Evolutionary conservation across 2,113 vertebrate genomes (phyloP).

Genomic region (Chlorodrepanis virens): DNA sequence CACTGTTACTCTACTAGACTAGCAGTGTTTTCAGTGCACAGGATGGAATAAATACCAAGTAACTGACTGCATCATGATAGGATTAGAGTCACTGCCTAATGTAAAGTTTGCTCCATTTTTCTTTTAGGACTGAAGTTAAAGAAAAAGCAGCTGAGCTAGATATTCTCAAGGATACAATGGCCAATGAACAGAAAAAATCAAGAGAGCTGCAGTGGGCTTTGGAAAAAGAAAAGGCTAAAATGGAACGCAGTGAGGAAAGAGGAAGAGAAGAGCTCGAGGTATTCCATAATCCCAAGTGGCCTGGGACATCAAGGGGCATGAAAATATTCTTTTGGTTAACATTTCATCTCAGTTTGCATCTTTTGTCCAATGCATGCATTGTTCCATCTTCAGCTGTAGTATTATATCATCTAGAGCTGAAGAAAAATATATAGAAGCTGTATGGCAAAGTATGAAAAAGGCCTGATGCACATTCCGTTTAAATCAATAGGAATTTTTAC

Average conservation of each 20-base stretch:
- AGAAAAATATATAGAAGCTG: background rate
- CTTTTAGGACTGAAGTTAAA: conserved; percentile 82
- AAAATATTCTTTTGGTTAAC: background rate
- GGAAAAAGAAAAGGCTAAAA: conserved; percentile 86
- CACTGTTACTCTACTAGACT: background rate
- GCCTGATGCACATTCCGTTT: background rate
- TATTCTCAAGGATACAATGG: conserved; percentile 81
- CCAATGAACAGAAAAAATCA: conserved; percentile 81
- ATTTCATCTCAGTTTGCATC: background rate
- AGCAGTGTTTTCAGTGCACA: background rate
- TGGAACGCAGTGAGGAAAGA: conserved; percentile 76
- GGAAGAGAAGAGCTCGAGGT: conserved; percentile 91
- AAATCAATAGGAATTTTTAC: background rate
- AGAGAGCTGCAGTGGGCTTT: conserved; percentile 89
- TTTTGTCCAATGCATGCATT: background rate
- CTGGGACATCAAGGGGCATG: background rate
- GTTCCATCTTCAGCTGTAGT: background rate
- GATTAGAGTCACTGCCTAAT: background rate
- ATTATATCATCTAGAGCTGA: background rate
- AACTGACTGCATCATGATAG: background rate
- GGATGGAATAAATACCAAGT: background rate
- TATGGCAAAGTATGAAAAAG: background rate
- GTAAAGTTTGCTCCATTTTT: background rate
- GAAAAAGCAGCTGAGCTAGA: conserved; percentile 86
- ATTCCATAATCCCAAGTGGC: background rate